Conservation (phyloP, 2,888 invertebrate genomes). For the Caenorhabditis drosophilae region DNA sequence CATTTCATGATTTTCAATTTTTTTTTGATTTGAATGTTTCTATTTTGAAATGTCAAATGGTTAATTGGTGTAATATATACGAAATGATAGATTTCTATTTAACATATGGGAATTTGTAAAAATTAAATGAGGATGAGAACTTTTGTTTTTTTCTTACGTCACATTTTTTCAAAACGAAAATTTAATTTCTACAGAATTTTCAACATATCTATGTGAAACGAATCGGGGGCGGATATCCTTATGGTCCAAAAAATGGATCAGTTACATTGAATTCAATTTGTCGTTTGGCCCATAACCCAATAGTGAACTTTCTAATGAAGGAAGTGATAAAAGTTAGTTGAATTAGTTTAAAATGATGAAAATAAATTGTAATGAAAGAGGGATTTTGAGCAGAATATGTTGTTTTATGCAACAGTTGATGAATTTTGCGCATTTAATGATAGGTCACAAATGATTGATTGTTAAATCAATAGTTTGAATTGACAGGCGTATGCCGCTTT, state of each 20-base stretch:
- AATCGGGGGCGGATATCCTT: conserved; percentile 31
- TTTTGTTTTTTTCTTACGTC: not conserved
- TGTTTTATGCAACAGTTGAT: too few species aligned
- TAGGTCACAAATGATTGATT: not conserved
- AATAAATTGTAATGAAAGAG: too few species aligned
- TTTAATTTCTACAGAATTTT: conserved; percentile 8
- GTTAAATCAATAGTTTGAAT: not conserved
- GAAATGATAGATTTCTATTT: conserved; percentile 1
- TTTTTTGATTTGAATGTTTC: conserved; percentile 1
- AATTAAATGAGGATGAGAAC: too few species aligned
- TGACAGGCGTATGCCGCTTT: too few species aligned
- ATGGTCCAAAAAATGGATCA: conserved; percentile 21
- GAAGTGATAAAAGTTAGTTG: not conserved
- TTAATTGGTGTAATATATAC: conserved; percentile 8
- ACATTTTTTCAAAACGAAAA: not conserved
- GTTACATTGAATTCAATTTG: conserved; percentile 1
- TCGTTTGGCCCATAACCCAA: not conserved
- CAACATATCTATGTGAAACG: conserved; percentile 12
- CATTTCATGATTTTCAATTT: too few species aligned
- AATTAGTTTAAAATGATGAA: too few species aligned
- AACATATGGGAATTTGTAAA: not conserved
- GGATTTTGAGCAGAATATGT: too few species aligned
- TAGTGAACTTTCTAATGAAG: not conserved
- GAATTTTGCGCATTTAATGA: not conserved
- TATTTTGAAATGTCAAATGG: not conserved